A percentile compares a stretch with the other conserved stretches of the same genome.
Conservation (phyloP, 2,797 vertebrate species). For the Scomberomorus guttatus region DNA sequence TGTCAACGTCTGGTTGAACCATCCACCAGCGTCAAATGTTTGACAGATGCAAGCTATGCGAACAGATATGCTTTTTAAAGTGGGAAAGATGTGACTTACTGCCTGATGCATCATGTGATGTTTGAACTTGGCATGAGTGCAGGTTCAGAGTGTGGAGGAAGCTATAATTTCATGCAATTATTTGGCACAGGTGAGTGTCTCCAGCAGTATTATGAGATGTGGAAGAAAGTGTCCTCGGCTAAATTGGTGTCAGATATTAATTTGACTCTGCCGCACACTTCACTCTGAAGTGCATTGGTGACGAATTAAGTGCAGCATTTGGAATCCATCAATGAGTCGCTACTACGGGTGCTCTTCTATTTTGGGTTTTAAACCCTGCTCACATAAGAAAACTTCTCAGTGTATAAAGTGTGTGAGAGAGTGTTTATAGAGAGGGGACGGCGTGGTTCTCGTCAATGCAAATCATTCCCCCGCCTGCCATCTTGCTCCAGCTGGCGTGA, state of each 20-base stretch:
- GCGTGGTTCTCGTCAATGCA: constrained; percentile 73
- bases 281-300: constrained; percentile 59
- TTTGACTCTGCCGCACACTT: constrained; percentile 63
- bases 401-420: constrained; percentile 35
- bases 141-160: constrained; percentile 27
- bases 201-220: constrained; percentile 32
- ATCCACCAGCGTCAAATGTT: not conserved
- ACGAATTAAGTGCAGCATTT: constrained; percentile 56
- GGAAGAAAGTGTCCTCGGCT: constrained; percentile 55
- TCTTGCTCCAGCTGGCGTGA: constrained; percentile 74
- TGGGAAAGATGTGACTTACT: not conserved
- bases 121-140: constrained; percentile 29
- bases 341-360: constrained; percentile 36
- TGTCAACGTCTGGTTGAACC: not conserved
- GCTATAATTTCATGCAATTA: constrained; percentile 70
- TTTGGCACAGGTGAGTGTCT: constrained; percentile 57
- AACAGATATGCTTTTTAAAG: constrained; percentile 23
- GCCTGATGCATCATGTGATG: constrained; percentile 13
- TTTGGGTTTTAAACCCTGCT: constrained; percentile 42
- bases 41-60: constrained; percentile 8
- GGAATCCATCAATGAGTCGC: constrained; percentile 51
- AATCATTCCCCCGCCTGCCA: constrained; percentile 73
- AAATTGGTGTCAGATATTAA: constrained; percentile 76
- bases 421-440: constrained; percentile 37
- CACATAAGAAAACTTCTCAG: constrained; percentile 40